Conservation (phyloP, 2,797 vertebrate genomes). For the Babyrousa celebensis region DNA sequence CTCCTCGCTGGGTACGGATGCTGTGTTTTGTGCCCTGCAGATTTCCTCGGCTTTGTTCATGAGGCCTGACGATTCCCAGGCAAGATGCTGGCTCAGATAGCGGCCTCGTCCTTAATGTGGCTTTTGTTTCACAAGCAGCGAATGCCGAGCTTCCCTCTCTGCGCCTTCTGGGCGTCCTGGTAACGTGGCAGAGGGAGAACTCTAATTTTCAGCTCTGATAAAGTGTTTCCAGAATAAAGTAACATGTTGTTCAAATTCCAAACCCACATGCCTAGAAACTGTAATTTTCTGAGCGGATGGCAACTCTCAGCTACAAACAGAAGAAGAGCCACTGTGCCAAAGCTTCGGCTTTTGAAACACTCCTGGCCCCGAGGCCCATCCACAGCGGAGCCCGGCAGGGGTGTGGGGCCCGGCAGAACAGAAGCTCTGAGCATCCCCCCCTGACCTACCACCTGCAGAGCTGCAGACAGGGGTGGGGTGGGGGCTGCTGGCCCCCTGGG, state of each 20-base stretch:
- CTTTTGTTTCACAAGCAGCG: conserved; percentile 83
- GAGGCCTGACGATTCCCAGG: conserved; percentile 85
- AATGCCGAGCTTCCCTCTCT: conserved; percentile 76
- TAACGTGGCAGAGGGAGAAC: conserved; percentile 76
- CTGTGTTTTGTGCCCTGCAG: conserved; percentile 63
- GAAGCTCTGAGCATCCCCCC: background rate
- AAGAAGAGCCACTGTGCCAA: conserved; percentile 15
- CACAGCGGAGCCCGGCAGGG: fast-evolving
- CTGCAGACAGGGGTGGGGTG: too few relatives aligned
- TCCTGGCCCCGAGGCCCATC: fast-evolving
- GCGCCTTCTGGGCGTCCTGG: conserved; percentile 56
- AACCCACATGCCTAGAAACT: conserved; percentile 75
- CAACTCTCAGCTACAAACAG: conserved; percentile 72
- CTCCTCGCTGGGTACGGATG: conserved; percentile 68
- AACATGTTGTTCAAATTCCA: conserved; percentile 78
- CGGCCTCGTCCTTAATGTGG: conserved; percentile 75
- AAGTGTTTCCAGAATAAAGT: conserved; percentile 85
- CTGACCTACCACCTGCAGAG: background rate
- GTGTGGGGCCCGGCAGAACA: background rate
- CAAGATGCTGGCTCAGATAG: conserved; percentile 81
- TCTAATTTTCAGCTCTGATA: conserved; percentile 76
- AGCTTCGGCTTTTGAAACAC: background rate
- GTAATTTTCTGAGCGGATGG: conserved; percentile 84
- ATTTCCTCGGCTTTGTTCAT: conserved; percentile 77
- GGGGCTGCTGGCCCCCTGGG: background rate